Evolutionary conservation across 2,113 vertebrate genomes (phyloP), one percentile per base, ranked within the genome.

Genomic region (Macrotis lagotis): DNA sequence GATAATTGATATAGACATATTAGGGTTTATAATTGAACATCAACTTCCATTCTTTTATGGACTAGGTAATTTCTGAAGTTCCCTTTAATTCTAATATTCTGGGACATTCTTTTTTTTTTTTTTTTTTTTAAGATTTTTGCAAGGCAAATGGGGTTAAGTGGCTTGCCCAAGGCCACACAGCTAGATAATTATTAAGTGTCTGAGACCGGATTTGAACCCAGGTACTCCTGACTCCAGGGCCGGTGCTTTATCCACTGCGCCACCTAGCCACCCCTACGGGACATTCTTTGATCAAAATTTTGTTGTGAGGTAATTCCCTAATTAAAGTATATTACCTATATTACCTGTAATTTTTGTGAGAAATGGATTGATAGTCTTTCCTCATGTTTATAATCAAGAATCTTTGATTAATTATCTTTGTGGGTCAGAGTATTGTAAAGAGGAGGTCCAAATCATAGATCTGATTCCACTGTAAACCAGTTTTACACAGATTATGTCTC

Each of bases 271-370:
- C n/a, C n/a, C n/a, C n/a, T n/a, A n/a, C n/a, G 37, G 37, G 37
- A 22, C 51, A 94, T 31, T 95, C 25, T 91, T 94, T 94, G 94
- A n/a, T 48, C n/a, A 89, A 25, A 91, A 37, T 92, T 26, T 90
- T 92, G 25, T 50, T 44, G 52, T 91, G 51, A 92, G 83, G 66
- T 8, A 91, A 49, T 50, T 47, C 47, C 50, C 50, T 90, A 44
- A 92, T 52, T 51, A 53, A 94, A n/a, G 31, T 92, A 11, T 94
- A 48, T 91, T 83, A 59, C 31, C 26, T 48, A 19, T 12, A 31
- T 44, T 92, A 48, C 50, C 44, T 6, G 12, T 91, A n/a, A 59
- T 49, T 26, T 96, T 55, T 93, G 59, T 44, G 44, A 83, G 66
- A 83, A 83, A 83, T 83, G 25, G 93, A 24, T 55, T 55, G 88